Evolutionary conservation across 2,797 vertebrate species (phyloP), one percentile per base, ranked within the genome.

Genomic region (Geotrypetes seraphini): DNA sequence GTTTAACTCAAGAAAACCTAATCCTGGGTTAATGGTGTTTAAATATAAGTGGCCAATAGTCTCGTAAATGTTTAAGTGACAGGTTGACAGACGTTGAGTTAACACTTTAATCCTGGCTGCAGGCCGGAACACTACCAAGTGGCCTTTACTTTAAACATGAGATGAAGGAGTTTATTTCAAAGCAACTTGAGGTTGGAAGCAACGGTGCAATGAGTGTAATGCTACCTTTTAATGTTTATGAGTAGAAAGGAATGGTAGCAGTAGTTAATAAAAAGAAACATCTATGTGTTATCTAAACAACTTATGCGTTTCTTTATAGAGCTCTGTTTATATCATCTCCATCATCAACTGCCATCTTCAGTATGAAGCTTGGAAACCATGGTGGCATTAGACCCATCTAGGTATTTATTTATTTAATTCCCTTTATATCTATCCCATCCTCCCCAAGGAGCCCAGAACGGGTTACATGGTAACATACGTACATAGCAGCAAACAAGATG

Each of bases 31-130:
- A 77, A 72, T 73, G 60, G 64, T 57, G 55, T 69, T 70, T 69
- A 65, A 73, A 71, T 69, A 69, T 65, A 72, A 69, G 64, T 61
- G 70, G 71, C 63, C 69, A 66, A 59, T 57, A 70, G 66, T 66
- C 71, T 47, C 40, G 61, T 64, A 63, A 58, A 73, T 70, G 64
- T 66, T 73, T 75, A 63, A 73, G 60, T 75, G 71, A 75, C 74
- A 77, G 69, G 41, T 60, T 75, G 71, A 77, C 72, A 59, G 67
- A 64, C 36, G 2, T 30, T 44, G 33, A 57, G 50, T 63, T 66
- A 63, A 57, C 57, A 34, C 52, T 56, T 56, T 68, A 71, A 75
- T 72, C 71, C 63, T 64, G 69, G 64, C 71, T 72, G 61, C 51
- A 47, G 69, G 71, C 66, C 56, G 60, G 54, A 41, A 50, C 47